Conservation (phyloP, 2,797 vertebrate species). For the Stomatorhinus walkeri region DNA sequence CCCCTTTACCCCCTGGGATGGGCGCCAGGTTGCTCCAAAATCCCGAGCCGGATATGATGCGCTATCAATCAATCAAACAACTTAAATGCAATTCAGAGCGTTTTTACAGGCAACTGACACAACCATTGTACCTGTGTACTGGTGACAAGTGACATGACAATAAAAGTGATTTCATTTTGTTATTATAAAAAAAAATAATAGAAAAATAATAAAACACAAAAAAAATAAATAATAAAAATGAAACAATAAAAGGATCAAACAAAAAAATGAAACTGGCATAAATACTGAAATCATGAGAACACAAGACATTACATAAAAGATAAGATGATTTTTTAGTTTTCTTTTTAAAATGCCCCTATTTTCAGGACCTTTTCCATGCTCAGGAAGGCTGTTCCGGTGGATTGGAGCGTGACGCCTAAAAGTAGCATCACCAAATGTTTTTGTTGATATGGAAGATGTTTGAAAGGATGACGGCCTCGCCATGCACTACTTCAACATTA, state of each 20-base stretch:
- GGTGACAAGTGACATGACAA: neutral
- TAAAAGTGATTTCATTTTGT: neutral
- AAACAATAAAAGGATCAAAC: neutral
- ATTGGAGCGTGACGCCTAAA: neutral
- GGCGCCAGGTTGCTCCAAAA: neutral
- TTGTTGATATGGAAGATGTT: neutral
- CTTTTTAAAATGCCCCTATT: neutral
- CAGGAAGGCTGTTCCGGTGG: neutral
- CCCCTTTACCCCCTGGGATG: neutral
- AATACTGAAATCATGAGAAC: neutral
- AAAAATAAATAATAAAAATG: neutral
- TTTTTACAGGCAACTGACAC: neutral
- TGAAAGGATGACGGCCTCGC: neutral
- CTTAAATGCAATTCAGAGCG: neutral
- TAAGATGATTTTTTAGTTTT: neutral
- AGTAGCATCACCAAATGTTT: neutral
- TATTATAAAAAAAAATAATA: neutral
- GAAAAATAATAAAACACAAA: neutral
- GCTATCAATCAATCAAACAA: neutral
- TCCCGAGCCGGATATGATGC: neutral
- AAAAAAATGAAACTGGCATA: neutral
- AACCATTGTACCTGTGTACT: neutral
- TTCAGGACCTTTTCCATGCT: neutral
- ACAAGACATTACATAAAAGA: neutral
- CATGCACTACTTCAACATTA: neutral